Base-by-base conservation (phyloP, 2,888 invertebrate species). In the Phorcus lineatus region DNA sequence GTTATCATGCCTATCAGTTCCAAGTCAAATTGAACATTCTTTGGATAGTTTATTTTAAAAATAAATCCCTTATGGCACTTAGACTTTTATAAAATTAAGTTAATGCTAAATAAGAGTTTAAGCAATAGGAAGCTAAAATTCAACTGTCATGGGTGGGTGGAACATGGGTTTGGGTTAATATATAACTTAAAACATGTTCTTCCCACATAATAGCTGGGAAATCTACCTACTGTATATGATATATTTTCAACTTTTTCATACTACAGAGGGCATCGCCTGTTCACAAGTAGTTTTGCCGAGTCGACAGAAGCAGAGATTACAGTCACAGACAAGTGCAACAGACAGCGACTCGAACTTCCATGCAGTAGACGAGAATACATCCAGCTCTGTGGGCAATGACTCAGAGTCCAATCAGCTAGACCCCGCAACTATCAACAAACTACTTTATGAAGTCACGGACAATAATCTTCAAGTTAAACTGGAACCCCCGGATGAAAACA, bases 241-340 rank as follows among this genome's bases (percentile, higher is more conserved):
- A 16, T 11, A 16, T 6, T 22, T 28, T 66, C 47, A 2, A 13
- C 22, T 3, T 40, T 11, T 22, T 54, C 47, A 0, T 74, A 13
- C 28, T 36, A 57, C 66, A 81, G 81, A 78, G 16, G 81, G 81
- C 16, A 66, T 74, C 4, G 74, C 77, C 31, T 75, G 53, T 78
- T 28, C 78, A 9, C 74, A 75, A 28, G 81, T 81, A 40, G 47
- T 78, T 24, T 66, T 81, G 19, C 81, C 81, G n/a, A 78, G 78
- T 54, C 74, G 74, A 52, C 57, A 78, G 54, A 47, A 31, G 7
- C 53, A 47, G 3, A 22, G 53, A 3, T 17, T 53, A 4, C n/a
- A 36, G 36, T 36, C 36, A 36, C 36, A 36, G 4, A 2, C 36
- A 7, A 36, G 36, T 7, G 4, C 36, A 36, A 7, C 4, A 36